Evolutionary conservation across 2,113 vertebrate species (phyloP).

Genomic region (sheep (Ovis aries)): DNA sequence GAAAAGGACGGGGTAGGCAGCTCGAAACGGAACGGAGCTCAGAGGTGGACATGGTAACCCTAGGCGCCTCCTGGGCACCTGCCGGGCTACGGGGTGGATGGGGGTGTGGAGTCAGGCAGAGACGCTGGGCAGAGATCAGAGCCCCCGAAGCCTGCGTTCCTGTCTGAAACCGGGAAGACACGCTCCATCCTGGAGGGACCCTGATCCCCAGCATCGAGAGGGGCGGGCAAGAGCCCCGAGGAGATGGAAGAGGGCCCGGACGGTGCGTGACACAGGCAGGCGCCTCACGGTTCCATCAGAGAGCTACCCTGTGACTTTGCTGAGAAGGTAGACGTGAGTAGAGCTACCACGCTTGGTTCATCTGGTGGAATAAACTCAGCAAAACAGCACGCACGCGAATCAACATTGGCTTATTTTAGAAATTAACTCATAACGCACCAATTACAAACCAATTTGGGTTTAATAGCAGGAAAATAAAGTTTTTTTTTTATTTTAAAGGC

Average conservation of each 20-base stretch:
- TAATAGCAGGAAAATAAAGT: accelerated
- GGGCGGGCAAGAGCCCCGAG: too few relatives aligned
- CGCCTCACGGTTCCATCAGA: accelerated
- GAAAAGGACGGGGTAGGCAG: accelerated
- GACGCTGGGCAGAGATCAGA: too few relatives aligned
- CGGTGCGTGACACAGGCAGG: accelerated
- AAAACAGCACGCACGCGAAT: accelerated
- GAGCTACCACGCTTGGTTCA: accelerated
- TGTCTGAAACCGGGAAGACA: accelerated
- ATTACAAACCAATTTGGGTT: neutral
- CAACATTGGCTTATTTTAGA: neutral
- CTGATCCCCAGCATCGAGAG: accelerated
- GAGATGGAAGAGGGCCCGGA: accelerated
- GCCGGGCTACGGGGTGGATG: accelerated
- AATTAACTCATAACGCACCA: neutral
- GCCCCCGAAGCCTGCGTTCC: accelerated
- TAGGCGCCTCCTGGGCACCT: accelerated
- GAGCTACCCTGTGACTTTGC: accelerated
- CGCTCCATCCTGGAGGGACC: accelerated
- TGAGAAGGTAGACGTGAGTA: accelerated
- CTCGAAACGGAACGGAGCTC: accelerated
- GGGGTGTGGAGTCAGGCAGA: accelerated
- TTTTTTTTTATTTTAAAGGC: neutral
- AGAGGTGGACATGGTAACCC: too few relatives aligned
- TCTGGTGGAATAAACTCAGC: too few relatives aligned